phyloP scores from a whole-genome alignment of 2,888 invertebrate species.

The Mythimna lalbum region DNA sequence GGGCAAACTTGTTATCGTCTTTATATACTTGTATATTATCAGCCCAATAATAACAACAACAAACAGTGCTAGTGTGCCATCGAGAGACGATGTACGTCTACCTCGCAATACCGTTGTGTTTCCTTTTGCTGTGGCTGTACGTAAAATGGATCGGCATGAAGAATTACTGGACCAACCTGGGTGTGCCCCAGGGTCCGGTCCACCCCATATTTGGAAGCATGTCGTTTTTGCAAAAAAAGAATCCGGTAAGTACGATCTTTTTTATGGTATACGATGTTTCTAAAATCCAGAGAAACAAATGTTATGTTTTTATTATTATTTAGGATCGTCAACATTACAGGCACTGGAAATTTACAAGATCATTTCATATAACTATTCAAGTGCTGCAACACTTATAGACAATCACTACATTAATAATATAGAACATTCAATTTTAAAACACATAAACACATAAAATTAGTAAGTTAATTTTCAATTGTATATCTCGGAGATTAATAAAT shows the following conservation, averaged over 20 bases:
- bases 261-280: background rate
- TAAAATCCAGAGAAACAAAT: too few relatives aligned
- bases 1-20: background rate
- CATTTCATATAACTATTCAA: too few relatives aligned
- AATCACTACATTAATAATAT: too few relatives aligned
- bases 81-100: slow-evolving; percentile 40
- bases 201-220: slow-evolving; percentile 72
- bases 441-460: too few relatives aligned
- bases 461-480: too few relatives aligned
- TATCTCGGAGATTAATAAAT: too few relatives aligned
- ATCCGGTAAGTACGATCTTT: slow-evolving; percentile 65
- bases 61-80: background rate
- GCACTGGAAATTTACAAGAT: too few relatives aligned
- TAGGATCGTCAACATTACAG: too few relatives aligned
- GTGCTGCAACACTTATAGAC: too few relatives aligned
- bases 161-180: slow-evolving; percentile 62
- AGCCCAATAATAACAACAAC: background rate
- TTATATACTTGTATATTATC: slow-evolving; percentile 21
- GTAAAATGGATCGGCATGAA: slow-evolving; percentile 57
- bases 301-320: too few relatives aligned
- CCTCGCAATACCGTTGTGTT: slow-evolving; percentile 7
- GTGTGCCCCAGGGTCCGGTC: slow-evolving; percentile 61
- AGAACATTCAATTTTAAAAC: too few relatives aligned
- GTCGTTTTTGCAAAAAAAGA: slow-evolving; percentile 68
- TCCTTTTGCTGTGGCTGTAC: slow-evolving; percentile 41